These are phyloP conservation scores for Incurvaria masculella DNA, from an alignment of 2,888 invertebrate genomes.

Conservation along the genomic window DNA sequence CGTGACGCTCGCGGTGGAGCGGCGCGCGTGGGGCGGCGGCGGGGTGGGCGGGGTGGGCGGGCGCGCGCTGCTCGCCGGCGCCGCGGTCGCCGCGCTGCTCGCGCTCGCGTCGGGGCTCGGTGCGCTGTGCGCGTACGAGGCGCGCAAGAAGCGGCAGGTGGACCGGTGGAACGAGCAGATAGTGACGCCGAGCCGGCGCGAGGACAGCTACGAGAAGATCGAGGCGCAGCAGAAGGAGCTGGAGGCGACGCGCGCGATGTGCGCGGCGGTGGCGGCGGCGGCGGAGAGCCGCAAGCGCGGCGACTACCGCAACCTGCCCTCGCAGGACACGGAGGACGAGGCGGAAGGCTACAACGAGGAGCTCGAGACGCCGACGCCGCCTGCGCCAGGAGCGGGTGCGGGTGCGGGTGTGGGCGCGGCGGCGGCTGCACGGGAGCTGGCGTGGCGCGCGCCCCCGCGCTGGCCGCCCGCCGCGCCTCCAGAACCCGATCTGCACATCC, in stretches of 20 bases:
- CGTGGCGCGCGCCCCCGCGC: background rate
- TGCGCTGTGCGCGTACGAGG: constrained; percentile 64
- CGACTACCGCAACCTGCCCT: constrained; percentile 70
- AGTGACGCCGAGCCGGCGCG: constrained; percentile 43
- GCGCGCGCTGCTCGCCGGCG: constrained; percentile 56
- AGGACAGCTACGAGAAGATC: constrained; percentile 76
- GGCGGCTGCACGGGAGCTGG: constrained; percentile 4
- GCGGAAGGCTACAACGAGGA: constrained; percentile 42
- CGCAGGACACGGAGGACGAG: constrained; percentile 65
- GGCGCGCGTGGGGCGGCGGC: constrained; percentile 60
- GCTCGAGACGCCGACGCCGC: constrained; percentile 31
- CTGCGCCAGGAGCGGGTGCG: constrained; percentile 32
- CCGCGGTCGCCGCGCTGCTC: constrained; percentile 66
- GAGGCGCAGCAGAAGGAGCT: constrained; percentile 64
- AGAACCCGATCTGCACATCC: constrained; percentile 65
- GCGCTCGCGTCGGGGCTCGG: constrained; percentile 64
- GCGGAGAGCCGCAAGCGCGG: constrained; percentile 58
- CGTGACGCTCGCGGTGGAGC: constrained; percentile 68
- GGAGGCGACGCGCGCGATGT: constrained; percentile 31
- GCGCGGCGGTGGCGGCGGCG: constrained; percentile 23
- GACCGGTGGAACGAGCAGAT: constrained; percentile 53
- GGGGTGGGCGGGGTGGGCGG: constrained; percentile 35
- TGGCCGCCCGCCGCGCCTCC: constrained; percentile 4
- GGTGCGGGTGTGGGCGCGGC: constrained; percentile 23
- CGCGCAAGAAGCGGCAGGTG: constrained; percentile 57